Conservation (phyloP, 2,888 invertebrate species). For the Dascillus cervinus region DNA sequence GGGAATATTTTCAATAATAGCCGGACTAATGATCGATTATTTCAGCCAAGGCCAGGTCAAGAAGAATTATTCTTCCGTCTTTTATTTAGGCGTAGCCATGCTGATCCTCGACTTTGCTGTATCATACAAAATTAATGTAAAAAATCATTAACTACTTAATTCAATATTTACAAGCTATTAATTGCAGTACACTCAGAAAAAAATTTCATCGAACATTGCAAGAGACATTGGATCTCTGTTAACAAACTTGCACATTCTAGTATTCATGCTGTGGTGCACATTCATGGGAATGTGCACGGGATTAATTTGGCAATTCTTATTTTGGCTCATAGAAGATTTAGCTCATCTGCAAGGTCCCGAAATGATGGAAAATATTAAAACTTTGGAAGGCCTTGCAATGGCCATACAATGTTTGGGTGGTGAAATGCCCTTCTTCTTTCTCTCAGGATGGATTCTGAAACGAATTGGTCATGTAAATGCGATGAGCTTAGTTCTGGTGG, state of each 20-base stretch:
- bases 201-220: conserved; percentile 58
- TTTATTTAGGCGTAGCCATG: conserved; percentile 63
- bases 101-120: conserved; percentile 59
- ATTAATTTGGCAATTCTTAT: conserved; percentile 79
- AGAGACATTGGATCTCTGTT: conserved; percentile 62
- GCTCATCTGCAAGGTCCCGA: conserved; percentile 42
- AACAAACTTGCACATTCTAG: conserved; percentile 55
- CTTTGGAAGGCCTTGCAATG: conserved; percentile 41
- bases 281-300: conserved; percentile 78
- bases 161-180: conserved; percentile 7
- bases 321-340: conserved; percentile 76
- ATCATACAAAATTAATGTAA: conserved; percentile 56
- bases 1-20: conserved; percentile 68
- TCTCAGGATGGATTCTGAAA: conserved; percentile 70
- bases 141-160: conserved; percentile 8
- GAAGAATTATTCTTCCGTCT: conserved; percentile 75
- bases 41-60: conserved; percentile 55
- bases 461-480: conserved; percentile 74
- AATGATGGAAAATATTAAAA: conserved; percentile 39
- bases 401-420: conserved; percentile 61
- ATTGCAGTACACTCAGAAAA: conserved; percentile 55
- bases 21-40: conserved; percentile 71
- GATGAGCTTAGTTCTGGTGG: conserved; percentile 74
- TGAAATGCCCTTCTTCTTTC: conserved; percentile 80
- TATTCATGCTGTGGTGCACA: conserved; percentile 75